Base-by-base conservation (phyloP, 2,888 invertebrate genomes). In the Atethmia centrago region DNA sequence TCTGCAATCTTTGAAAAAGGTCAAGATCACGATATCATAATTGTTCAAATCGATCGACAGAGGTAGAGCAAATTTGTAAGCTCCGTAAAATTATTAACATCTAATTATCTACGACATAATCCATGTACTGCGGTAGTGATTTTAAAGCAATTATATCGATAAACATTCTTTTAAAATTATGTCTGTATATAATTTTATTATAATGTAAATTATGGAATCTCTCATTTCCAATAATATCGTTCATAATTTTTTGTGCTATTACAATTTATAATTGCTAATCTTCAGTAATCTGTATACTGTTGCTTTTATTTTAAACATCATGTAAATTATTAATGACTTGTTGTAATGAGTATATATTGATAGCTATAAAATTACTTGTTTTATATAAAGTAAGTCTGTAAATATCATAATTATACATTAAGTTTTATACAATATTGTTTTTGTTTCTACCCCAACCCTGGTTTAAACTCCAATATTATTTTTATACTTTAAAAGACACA, bases 351-450 rank as follows among this genome's bases (percentile, higher is more conserved):
- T 95, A 95, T 95, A 94, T 95, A 94, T 94, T 94, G 91, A 95
- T 96, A 96, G 95, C 96, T 95, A 96, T 96, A 95, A 92, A 94
- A 95, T 94, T 94, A 96, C 94, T 96, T 96, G 96, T 96, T 96
- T 96, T 96, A 95, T 95, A 95, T 96, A 95, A 94, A 86, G 88
- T 96, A 96, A 95, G 95, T 93, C 93, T 96, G 96, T 96, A 96
- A 96, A 96, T 96, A 96, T 93, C 94, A 95, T 94, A 94, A 96
- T 95, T 96, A 96, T 94, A 96, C 95, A 95, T 95, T 96, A 96
- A 96, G 96, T 96, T 96, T 96, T 96, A 96, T 96, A 96, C 93
- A 93, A 89, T 85, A 93, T 94, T 93, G 95, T 94, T 94, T 95
- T 95, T 95, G 93, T 95, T 95, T 94, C 88, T 88, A 86, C 92